Evolutionary conservation across 2,888 invertebrate genomes (phyloP), one percentile per base, ranked within the genome.

Genomic region (Coelinius sp.): DNA sequence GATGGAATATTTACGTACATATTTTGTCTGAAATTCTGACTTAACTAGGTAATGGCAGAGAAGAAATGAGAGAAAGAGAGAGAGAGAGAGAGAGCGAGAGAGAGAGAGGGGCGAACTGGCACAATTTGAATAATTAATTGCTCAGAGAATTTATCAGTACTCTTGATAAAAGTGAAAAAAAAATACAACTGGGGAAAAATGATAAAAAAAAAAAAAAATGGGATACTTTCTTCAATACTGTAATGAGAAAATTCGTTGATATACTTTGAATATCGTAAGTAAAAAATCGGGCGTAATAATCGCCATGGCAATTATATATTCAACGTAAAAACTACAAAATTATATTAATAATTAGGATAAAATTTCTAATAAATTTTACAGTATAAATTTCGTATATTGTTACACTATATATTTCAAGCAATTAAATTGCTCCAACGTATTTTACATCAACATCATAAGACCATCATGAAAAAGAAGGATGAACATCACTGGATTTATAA

Each of bases 1-100:
- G 41, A 27, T 44, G 27, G 35, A 8, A 27, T 53, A 12, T 52
- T 67, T 52, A 67, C 35, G 67, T 53, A 67, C 38, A 53, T 41
- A 25, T 22, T n/a, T 10, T 68, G 14, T 22, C 20, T 38, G 20
- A 53, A 35, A 59, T 59, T 35, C 14, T 4, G 38, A 52, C 35
- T 67, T 67, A 67, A 31, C 59, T 14, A 46, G 27, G 38, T 22
- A 64, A 35, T 27, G 10, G 24, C 27, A 65, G 10, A 69, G 49
- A 53, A 71, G 66, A 71, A 49, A 66, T 67, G 49, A 8, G 59
- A 59, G 62, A 75, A 62, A 38, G 68, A 53, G 68, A 31, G 31
- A 31, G 4, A 8, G 31, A 31, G 31, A 31, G 31, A 4, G 31
- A 4, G 31, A 31, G 8, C 5, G 4, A 6, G 31, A 6, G 4